These are phyloP conservation scores for Microtus richardsoni DNA, from an alignment of 2,113 vertebrate species.

Conservation along the genomic window DNA sequence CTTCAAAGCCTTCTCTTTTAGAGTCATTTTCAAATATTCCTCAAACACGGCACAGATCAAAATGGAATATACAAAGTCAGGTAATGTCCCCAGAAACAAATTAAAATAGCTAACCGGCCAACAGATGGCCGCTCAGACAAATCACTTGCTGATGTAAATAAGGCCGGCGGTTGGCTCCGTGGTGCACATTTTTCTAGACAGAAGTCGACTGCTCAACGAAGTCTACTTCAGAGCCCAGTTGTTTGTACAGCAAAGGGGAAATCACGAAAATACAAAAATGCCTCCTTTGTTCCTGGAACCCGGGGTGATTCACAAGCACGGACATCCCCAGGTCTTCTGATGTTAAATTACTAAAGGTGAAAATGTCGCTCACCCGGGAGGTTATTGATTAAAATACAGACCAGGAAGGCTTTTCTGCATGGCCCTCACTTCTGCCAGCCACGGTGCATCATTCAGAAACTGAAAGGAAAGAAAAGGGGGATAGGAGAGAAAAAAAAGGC, in stretches of 20 bases:
- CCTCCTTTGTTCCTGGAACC: constrained; percentile 79
- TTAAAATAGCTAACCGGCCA: constrained; percentile 87
- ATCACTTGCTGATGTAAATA: constrained; percentile 87
- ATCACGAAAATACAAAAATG: constrained; percentile 80
- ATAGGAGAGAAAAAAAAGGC: neutral
- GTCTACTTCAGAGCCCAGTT: constrained; percentile 84
- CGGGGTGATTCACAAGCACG: constrained; percentile 64
- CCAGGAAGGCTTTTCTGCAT: constrained; percentile 72
- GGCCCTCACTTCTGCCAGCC: constrained; percentile 77
- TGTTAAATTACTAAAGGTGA: constrained; percentile 76
- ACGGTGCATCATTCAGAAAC: constrained; percentile 77
- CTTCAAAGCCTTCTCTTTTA: constrained; percentile 79
- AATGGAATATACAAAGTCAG: constrained; percentile 85
- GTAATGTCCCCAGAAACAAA: constrained; percentile 84
- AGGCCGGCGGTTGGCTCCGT: constrained; percentile 78
- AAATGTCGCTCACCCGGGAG: constrained; percentile 81
- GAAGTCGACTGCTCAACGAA: constrained; percentile 86
- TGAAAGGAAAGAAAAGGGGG: constrained; percentile 76
- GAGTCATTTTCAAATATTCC: constrained; percentile 83
- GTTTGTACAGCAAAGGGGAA: constrained; percentile 81
- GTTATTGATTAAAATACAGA: constrained; percentile 83
- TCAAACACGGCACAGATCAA: constrained; percentile 84
- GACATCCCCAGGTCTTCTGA: constrained; percentile 76
- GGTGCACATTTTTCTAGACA: constrained; percentile 81
- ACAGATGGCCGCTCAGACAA: constrained; percentile 90